Evolutionary conservation across 2,113 vertebrate genomes (phyloP).

Genomic region (Solea solea): DNA sequence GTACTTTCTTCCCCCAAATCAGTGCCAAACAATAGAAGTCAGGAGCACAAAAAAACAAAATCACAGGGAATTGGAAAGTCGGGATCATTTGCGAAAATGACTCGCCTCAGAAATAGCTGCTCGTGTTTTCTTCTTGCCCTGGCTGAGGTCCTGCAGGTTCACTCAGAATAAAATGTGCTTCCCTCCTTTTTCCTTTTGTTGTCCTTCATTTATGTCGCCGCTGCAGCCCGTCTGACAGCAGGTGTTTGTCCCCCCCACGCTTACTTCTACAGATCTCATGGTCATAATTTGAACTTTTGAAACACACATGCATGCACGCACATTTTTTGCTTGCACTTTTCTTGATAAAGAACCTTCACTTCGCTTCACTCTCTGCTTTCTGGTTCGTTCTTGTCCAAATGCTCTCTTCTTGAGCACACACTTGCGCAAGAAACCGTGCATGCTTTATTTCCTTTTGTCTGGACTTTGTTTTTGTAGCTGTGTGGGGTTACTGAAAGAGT

Average conservation of each 20-base stretch:
- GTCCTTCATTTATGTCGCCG: constrained; percentile 11
- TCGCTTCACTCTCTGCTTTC: not conserved
- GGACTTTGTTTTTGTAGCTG: constrained; percentile 70
- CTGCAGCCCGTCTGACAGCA: constrained; percentile 25
- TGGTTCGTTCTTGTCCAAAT: constrained; percentile 29
- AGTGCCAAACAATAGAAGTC: constrained; percentile 41
- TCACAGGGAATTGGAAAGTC: constrained; percentile 49
- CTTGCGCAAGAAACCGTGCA: not conserved
- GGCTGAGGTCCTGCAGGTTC: constrained; percentile 56
- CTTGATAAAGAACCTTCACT: not conserved
- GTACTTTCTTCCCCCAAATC: not conserved
- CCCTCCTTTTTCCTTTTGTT: constrained; percentile 41
- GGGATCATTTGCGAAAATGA: constrained; percentile 48
- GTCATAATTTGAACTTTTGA: not conserved
- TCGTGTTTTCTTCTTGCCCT: constrained; percentile 34
- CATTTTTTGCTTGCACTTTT: not conserved
- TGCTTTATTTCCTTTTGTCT: constrained; percentile 23
- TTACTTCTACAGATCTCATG: constrained; percentile 9
- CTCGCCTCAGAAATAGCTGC: constrained; percentile 45
- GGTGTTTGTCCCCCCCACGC: constrained; percentile 25
- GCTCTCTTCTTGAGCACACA: constrained; percentile 21
- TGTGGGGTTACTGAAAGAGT: constrained; percentile 22
- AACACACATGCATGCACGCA: not conserved
- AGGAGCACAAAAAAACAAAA: constrained; percentile 28
- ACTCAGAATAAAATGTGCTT: constrained; percentile 18